phyloP scores from a whole-genome alignment of 2,888 invertebrate genomes.

The Drosophila subquinaria region DNA sequence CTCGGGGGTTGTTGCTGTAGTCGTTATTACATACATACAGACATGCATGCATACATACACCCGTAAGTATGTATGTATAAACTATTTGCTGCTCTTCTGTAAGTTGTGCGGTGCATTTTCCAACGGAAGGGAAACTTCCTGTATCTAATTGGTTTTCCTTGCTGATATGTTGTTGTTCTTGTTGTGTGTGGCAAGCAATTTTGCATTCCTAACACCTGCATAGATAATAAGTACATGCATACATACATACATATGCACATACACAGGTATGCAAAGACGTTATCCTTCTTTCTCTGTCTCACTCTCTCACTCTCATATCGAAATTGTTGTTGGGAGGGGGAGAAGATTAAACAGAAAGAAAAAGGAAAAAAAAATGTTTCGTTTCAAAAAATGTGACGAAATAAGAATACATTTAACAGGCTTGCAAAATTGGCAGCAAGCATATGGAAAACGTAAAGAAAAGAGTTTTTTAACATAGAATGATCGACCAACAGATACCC shows the following conservation, averaged over 20 bases:
- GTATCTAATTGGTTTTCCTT: constrained; percentile 51
- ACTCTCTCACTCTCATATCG: constrained; percentile 3
- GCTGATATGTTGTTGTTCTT: background rate
- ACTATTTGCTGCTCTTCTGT: constrained; percentile 19
- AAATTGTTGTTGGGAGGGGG: background rate
- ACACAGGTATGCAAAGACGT: constrained; percentile 20
- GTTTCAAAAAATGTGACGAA: constrained; percentile 59
- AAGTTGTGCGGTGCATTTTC: constrained; percentile 25
- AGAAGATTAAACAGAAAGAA: background rate
- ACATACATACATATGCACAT: constrained; percentile 5
- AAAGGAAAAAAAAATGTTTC: constrained; percentile 23
- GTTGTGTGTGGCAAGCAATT: constrained; percentile 1
- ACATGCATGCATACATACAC: background rate
- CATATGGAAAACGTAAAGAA: constrained; percentile 4
- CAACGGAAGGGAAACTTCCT: constrained; percentile 55
- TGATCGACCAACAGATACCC: background rate
- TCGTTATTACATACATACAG: background rate
- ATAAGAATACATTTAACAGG: constrained; percentile 73
- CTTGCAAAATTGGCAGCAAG: constrained; percentile 58
- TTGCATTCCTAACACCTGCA: constrained; percentile 9
- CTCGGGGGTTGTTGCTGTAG: constrained; percentile 29
- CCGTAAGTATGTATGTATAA: constrained; percentile 1
- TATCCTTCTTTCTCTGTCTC: background rate
- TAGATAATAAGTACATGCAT: background rate
- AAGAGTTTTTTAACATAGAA: no score